These are phyloP conservation scores for Paracyclopina nana DNA, from an alignment of 1,140 invertebrate genomes.

Conservation along the genomic window DNA sequence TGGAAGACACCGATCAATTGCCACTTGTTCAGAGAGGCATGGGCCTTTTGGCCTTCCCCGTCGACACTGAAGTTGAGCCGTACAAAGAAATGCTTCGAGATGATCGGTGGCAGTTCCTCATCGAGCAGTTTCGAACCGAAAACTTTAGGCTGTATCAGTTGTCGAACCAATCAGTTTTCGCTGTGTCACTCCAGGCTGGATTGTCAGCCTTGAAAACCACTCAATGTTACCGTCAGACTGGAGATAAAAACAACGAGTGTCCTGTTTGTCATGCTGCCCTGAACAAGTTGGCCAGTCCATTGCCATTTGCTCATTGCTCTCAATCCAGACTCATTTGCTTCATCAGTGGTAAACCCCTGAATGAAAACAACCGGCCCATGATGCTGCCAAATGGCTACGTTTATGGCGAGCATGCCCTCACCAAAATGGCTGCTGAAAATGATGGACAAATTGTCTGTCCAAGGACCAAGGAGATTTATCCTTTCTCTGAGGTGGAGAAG, in stretches of 20 bases:
- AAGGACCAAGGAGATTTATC: slow-evolving; percentile 69
- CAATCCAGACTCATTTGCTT: slow-evolving; percentile 80
- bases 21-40: slow-evolving; percentile 77
- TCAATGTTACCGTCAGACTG: slow-evolving; percentile 29
- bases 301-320: slow-evolving; percentile 89
- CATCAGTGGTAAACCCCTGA: slow-evolving; percentile 73
- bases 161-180: slow-evolving; percentile 70
- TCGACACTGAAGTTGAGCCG: slow-evolving; percentile 42
- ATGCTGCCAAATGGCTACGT: slow-evolving; percentile 95
- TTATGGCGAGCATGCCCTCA: slow-evolving; percentile 77
- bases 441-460: slow-evolving; percentile 72
- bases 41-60: slow-evolving; percentile 78
- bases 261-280: slow-evolving; percentile 78
- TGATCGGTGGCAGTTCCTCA: slow-evolving; percentile 54
- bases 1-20: slow-evolving; percentile 63
- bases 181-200: slow-evolving; percentile 72
- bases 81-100: slow-evolving; percentile 47
- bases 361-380: slow-evolving; percentile 94
- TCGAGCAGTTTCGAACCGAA: slow-evolving; percentile 75
- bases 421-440: slow-evolving; percentile 69
- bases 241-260: slow-evolving; percentile 53
- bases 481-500: slow-evolving; percentile 73
- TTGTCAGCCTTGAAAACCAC: slow-evolving; percentile 87
- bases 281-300: slow-evolving; percentile 55
- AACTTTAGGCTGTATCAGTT: slow-evolving; percentile 86